These are phyloP conservation scores for Phaonia tiefii DNA, from an alignment of 2,888 invertebrate species.

Conservation along the genomic window DNA sequence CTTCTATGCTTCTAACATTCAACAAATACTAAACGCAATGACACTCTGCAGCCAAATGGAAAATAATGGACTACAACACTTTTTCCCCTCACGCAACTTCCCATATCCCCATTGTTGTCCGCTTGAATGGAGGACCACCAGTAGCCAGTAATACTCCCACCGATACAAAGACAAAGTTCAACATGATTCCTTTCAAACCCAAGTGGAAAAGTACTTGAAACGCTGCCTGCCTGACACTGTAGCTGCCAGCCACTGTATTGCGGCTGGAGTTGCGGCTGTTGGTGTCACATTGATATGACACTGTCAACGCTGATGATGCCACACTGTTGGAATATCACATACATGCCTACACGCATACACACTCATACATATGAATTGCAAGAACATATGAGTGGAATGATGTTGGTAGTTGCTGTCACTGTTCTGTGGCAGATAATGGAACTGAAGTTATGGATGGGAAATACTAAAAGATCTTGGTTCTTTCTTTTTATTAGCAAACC, in stretches of 20 bases:
- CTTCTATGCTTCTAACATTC: background rate
- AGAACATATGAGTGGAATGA: background rate
- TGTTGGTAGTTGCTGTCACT: background rate
- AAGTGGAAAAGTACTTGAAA: background rate
- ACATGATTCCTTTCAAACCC: too few species aligned
- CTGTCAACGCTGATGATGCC: conserved; percentile 31
- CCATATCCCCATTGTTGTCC: background rate
- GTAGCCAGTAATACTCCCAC: background rate
- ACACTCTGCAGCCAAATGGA: background rate
- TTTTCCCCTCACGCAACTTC: background rate
- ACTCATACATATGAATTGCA: too few species aligned
- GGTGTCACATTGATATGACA: conserved; percentile 48
- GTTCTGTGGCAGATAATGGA: conserved; percentile 14
- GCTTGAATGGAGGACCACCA: background rate
- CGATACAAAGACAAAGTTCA: too few species aligned
- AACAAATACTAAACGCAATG: conserved; percentile 30
- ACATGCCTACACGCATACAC: too few species aligned
- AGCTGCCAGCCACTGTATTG: conserved; percentile 12
- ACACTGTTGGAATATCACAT: conserved; percentile 21
- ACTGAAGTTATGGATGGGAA: background rate
- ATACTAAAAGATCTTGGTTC: too few species aligned
- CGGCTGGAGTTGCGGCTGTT: background rate
- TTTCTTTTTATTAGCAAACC: too few species aligned
- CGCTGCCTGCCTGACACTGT: background rate
- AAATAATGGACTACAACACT: background rate